Conservation (phyloP, 2,888 invertebrate species). For the Hirtodrosophila histrioides region DNA sequence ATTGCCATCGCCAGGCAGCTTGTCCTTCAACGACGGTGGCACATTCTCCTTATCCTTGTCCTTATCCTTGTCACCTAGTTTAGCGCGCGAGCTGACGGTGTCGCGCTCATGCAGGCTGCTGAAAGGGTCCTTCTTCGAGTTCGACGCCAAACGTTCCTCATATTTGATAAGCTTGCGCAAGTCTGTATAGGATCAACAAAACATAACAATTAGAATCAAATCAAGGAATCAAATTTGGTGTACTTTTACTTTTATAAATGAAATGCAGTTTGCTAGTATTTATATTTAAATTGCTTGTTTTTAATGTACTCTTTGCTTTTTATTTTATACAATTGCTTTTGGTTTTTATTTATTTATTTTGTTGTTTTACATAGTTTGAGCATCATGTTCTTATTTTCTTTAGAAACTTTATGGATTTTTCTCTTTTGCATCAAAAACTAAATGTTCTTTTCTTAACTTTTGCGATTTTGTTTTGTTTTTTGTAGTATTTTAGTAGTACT, state of each 20-base stretch:
- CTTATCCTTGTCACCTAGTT: slow-evolving; percentile 44
- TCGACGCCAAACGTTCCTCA: slow-evolving; percentile 80
- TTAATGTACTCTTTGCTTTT: slow-evolving; percentile 65
- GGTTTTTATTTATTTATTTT: slow-evolving; percentile 64
- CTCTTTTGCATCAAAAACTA: slow-evolving; percentile 3
- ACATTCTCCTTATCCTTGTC: slow-evolving; percentile 37
- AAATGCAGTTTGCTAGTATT: slow-evolving; percentile 38
- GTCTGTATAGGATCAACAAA: slow-evolving; percentile 65
- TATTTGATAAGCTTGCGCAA: slow-evolving; percentile 83
- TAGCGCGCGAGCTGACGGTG: slow-evolving; percentile 84
- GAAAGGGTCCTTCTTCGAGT: slow-evolving; percentile 74
- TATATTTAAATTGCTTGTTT: slow-evolving; percentile 55
- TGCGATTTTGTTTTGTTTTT: slow-evolving; percentile 24
- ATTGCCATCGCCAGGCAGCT: slow-evolving; percentile 4
- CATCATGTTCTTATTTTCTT: slow-evolving; percentile 31
- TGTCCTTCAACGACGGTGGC: slow-evolving; percentile 3
- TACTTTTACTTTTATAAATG: slow-evolving; percentile 25
- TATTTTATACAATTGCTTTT: slow-evolving; percentile 72
- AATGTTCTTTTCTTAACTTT: slow-evolving; percentile 37
- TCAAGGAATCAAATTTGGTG: neutral
- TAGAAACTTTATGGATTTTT: neutral
- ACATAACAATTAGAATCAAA: slow-evolving; percentile 12
- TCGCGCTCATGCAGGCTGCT: slow-evolving; percentile 82
- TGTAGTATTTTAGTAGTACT: slow-evolving; percentile 1
- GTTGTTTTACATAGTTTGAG: slow-evolving; percentile 52